These are phyloP conservation scores for Mirounga angustirostris DNA, from an alignment of 2,113 vertebrate genomes.

Conservation along the genomic window DNA sequence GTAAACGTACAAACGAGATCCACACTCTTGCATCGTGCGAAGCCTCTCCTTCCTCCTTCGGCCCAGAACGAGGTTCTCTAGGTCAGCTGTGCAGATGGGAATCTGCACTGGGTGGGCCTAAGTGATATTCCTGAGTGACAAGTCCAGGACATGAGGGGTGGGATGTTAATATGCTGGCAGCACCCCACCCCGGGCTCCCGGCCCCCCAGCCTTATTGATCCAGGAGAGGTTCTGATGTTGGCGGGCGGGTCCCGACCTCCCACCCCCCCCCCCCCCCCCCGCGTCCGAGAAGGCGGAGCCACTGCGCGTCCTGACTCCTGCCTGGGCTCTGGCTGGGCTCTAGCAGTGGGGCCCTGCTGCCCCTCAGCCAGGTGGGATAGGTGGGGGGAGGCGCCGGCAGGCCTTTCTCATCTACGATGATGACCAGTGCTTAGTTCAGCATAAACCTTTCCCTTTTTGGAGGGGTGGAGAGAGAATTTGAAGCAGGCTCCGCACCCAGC, in stretches of 20 bases:
- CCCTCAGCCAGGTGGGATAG: neutral
- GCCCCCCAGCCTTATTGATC: neutral
- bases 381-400: neutral
- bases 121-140: neutral
- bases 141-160: neutral
- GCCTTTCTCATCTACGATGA: neutral
- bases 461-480: neutral
- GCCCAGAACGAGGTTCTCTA: neutral
- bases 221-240: neutral
- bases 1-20: neutral
- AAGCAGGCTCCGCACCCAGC: neutral
- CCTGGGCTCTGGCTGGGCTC: neutral
- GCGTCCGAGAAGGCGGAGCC: neutral
- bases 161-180: neutral
- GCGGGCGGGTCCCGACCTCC: neutral
- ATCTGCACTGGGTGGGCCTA: too few relatives aligned
- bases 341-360: neutral
- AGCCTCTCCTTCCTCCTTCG: neutral
- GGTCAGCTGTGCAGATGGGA: neutral
- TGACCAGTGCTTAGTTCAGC: neutral
- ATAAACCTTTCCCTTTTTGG: neutral
- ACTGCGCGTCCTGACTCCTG: neutral
- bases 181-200: rapidly evolving
- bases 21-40: neutral
- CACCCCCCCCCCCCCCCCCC: too few relatives aligned